These are phyloP conservation scores for Trachops cirrhosus DNA, from an alignment of 2,797 vertebrate genomes.

Conservation along the genomic window DNA sequence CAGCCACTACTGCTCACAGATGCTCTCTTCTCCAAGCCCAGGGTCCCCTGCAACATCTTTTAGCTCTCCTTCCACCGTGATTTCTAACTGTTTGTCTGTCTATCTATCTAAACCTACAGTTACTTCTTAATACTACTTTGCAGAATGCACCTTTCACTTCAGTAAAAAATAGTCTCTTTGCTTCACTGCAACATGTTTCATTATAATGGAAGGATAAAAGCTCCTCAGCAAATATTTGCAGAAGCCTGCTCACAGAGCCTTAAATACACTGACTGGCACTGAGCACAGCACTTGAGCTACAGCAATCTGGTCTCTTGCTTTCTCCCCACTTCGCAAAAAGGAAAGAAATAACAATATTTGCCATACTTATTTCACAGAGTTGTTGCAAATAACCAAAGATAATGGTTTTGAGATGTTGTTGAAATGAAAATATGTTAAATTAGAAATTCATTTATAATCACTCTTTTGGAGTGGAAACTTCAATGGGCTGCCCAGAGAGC, in stretches of 20 bases:
- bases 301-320: conserved; percentile 18
- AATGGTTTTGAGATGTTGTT: conserved; percentile 6
- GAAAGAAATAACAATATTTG: conserved; percentile 14
- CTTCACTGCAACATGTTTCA: conserved; percentile 1
- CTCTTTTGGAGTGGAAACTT: background rate
- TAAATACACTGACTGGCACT: background rate
- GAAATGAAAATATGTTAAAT: conserved; percentile 9
- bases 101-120: background rate
- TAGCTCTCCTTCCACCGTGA: background rate
- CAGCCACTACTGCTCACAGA: background rate
- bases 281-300: background rate
- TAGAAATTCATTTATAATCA: background rate
- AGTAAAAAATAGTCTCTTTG: background rate
- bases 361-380: background rate
- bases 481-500: background rate
- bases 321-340: background rate
- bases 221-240: conserved; percentile 12
- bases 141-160: background rate
- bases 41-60: background rate
- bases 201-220: conserved; percentile 39
- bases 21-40: background rate
- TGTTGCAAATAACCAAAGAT: conserved; percentile 4
- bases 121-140: background rate
- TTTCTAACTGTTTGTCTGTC: background rate
- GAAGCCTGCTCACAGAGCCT: background rate